These are phyloP conservation scores for Melanargia galathea DNA, from an alignment of 2,888 invertebrate genomes.

Conservation along the genomic window DNA sequence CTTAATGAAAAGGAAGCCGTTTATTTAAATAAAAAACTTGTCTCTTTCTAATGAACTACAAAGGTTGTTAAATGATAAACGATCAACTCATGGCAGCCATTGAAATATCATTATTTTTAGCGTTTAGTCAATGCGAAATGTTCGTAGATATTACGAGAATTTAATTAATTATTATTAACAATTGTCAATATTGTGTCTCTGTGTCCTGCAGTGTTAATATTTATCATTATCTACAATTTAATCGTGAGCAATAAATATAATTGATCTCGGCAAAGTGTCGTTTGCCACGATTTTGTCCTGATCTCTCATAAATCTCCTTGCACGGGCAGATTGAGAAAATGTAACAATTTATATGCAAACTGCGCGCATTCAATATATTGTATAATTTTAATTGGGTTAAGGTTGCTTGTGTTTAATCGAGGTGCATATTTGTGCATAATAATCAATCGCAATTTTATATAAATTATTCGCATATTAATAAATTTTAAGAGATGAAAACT, in stretches of 20 bases:
- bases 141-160: not conserved
- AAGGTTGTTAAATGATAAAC: no score
- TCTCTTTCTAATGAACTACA: no score
- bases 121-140: no score
- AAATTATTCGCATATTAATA: not conserved
- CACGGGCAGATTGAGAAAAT: conserved; percentile 31
- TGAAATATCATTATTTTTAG: no score
- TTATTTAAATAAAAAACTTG: no score
- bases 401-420: conserved; percentile 12
- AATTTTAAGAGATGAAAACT: not conserved
- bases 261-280: conserved; percentile 15
- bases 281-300: conserved; percentile 20
- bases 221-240: conserved; percentile 14
- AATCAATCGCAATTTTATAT: not conserved
- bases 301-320: conserved; percentile 25
- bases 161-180: not conserved
- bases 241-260: conserved; percentile 23
- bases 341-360: conserved; percentile 31
- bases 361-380: conserved; percentile 19
- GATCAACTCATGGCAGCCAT: no score
- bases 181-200: not conserved
- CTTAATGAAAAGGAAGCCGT: no score
- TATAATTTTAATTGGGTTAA: conserved; percentile 30
- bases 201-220: not conserved
- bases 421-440: not conserved